Evolutionary conservation across 2,888 invertebrate species (phyloP), one percentile per base, ranked within the genome.

Genomic region (Cyaniris semiargus): DNA sequence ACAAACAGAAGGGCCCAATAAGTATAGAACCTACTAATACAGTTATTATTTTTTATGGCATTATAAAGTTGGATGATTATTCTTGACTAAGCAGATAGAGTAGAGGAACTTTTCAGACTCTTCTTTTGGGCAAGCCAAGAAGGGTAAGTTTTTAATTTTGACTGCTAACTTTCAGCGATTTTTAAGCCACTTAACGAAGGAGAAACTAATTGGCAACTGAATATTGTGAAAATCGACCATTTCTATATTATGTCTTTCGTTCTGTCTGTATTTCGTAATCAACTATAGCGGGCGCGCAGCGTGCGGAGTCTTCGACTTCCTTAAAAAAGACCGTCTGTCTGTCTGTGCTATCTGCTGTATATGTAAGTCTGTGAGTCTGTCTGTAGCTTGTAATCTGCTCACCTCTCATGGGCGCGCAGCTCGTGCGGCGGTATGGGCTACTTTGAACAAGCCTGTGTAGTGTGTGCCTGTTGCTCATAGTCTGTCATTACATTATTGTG

Each of bases 371-470:
- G 34, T 34, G 7, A 1, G 34, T 56, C 77, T 79, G 81, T 85
- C 7, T 34, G 34, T 1, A 87, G 85, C 88, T 83, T 89, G 90
- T 88, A 86, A 89, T 86, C 88, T 87, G 87, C 91, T 94, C 92
- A 95, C 95, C 95, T 95, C 91, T 34, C 27, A 27, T 98, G 96
- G 72, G 97, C 96, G 80, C 97, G 94, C 56, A 98, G 95, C 91
- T 98, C 98, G 85, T 97, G 98, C 13, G 98, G 98, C 53, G 98
- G 98, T 86, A 99, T 98, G 23, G 99, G 99, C 86, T 99, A 5
- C 7, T 18, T 56, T n/a, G 18, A 13, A 13, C 13, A 18, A 56
- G 18, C 6, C 8, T 21, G 8, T 48, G 72, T 38, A 10, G n/a
- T 31, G 21, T 60, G 1, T 72, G 38, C 48, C 78, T 79, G 81